phyloP scores from a whole-genome alignment of 1,140 invertebrate species.

The Cyrtorhinus lividipennis region DNA sequence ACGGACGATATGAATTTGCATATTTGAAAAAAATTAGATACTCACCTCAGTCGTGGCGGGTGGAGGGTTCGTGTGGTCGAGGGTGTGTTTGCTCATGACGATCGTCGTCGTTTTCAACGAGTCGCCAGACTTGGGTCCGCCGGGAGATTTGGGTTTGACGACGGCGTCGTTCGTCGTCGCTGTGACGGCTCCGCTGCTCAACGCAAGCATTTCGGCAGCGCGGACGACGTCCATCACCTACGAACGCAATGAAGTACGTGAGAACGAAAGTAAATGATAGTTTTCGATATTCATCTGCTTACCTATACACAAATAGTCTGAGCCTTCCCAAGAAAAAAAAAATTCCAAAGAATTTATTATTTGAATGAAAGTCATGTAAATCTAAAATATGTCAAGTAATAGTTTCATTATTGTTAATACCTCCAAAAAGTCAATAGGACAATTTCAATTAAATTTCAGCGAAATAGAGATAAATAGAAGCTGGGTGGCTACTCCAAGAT shows the following conservation, averaged over 20 bases:
- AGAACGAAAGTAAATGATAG: neutral
- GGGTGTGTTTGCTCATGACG: constrained; percentile 81
- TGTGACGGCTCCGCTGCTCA: constrained; percentile 30
- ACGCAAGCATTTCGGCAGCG: constrained; percentile 66
- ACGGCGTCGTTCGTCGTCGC: constrained; percentile 29
- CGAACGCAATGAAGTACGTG: too few relatives aligned
- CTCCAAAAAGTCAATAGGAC: too few relatives aligned
- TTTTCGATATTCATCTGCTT: too few relatives aligned
- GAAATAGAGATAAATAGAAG: too few relatives aligned
- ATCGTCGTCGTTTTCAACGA: constrained; percentile 82
- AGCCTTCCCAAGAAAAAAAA: too few relatives aligned
- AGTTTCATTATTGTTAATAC: too few relatives aligned
- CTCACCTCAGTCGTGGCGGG: neutral
- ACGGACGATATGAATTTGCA: too few relatives aligned
- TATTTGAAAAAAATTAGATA: neutral
- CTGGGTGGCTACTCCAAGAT: too few relatives aligned
- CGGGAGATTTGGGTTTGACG: constrained; percentile 58
- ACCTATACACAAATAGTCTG: neutral
- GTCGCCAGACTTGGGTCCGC: constrained; percentile 42
- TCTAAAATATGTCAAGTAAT: too few relatives aligned
- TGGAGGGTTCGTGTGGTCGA: constrained; percentile 35
- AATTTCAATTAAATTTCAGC: too few relatives aligned
- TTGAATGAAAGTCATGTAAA: too few relatives aligned
- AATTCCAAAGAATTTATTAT: too few relatives aligned
- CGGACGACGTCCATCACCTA: constrained; percentile 75